Conservation (phyloP, 2,797 vertebrate species). For the Falco rusticolus region DNA sequence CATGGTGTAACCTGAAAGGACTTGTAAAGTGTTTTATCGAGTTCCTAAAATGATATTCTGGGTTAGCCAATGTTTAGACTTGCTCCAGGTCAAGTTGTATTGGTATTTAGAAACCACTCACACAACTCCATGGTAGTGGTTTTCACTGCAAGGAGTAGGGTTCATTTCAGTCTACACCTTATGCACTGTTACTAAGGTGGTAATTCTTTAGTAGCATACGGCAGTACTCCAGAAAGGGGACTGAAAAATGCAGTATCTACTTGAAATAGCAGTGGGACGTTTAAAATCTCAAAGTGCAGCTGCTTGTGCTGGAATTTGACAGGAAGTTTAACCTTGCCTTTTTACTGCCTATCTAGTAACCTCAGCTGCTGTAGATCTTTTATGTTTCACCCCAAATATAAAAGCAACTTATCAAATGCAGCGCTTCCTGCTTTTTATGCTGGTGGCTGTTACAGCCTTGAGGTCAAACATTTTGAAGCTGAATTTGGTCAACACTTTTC, state of each 20-base stretch:
- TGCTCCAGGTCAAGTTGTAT: background rate
- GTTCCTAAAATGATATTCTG: background rate
- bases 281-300: background rate
- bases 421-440: background rate
- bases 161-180: background rate
- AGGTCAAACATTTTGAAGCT: conserved; percentile 8
- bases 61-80: background rate
- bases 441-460: background rate
- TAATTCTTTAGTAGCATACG: background rate
- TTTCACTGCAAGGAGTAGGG: background rate
- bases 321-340: background rate
- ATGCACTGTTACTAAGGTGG: background rate
- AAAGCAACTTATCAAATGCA: background rate
- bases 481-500: background rate
- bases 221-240: background rate
- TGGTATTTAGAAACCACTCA: background rate
- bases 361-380: background rate
- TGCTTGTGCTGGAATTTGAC: background rate
- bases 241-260: background rate
- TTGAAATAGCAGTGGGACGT: background rate
- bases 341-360: background rate
- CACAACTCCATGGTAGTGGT: background rate
- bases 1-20: background rate
- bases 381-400: background rate
- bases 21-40: background rate